A percentile compares a stretch with the other conserved stretches of the same genome.
Evolutionary conservation across 2,113 vertebrate species (phyloP).

Genomic region (Bothrops jararaca): DNA sequence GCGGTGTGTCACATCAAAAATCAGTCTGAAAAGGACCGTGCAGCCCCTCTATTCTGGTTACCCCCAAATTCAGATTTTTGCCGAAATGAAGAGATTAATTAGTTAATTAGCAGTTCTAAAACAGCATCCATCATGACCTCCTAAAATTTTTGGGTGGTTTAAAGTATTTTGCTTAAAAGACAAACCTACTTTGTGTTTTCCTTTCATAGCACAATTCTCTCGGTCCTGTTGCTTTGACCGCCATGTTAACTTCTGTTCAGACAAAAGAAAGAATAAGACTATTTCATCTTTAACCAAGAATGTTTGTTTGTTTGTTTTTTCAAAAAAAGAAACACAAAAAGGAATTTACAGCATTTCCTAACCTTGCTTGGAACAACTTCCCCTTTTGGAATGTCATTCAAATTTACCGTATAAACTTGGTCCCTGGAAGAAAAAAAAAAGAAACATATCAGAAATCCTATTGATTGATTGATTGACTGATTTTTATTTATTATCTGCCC

Average conservation of each 20-base stretch:
- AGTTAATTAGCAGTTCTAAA: not conserved
- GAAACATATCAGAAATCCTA: not conserved
- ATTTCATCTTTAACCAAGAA: not conserved
- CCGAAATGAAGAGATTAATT: not conserved
- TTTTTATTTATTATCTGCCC: not conserved
- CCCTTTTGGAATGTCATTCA: constrained; percentile 90
- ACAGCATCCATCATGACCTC: not conserved
- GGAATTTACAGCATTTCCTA: constrained; percentile 59
- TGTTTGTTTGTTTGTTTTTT: not conserved
- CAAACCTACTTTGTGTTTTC: constrained; percentile 90
- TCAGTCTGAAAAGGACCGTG: not conserved
- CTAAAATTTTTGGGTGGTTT: not conserved
- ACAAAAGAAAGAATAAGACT: constrained; percentile 43
- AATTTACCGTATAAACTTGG: constrained; percentile 97
- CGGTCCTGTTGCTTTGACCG: constrained; percentile 89
- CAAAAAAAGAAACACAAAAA: constrained; percentile 8
- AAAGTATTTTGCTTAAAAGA: not conserved
- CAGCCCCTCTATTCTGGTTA: not conserved
- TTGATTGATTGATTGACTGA: not conserved
- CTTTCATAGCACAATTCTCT: constrained; percentile 95
- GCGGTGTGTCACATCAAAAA: not conserved
- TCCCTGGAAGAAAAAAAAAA: constrained; percentile 79
- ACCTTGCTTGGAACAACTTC: constrained; percentile 95
- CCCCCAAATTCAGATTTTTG: not conserved
- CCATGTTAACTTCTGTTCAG: constrained; percentile 91